phyloP scores from a whole-genome alignment of 2,113 vertebrate species.

The Zosterops pallidus region DNA sequence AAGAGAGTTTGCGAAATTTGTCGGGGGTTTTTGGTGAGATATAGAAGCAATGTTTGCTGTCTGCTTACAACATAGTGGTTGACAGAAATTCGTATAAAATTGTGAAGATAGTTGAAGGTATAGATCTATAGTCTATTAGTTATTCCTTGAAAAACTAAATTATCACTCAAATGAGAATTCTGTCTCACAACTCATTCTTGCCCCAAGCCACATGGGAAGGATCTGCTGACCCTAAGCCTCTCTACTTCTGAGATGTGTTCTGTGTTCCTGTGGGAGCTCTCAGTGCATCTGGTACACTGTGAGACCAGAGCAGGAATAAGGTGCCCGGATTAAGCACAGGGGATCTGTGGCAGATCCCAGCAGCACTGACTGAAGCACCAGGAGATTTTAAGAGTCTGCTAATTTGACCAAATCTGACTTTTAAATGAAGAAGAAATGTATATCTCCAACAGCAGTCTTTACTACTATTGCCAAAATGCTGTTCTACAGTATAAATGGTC shows the following conservation, averaged over 20 bases:
- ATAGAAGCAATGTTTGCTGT: background rate
- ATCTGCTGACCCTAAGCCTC: background rate
- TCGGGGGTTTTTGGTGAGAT: background rate
- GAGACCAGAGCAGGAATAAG: background rate
- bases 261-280: background rate
- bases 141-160: background rate
- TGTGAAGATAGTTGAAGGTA: background rate
- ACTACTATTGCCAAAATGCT: background rate
- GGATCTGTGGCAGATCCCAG: background rate
- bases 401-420: background rate
- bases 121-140: background rate
- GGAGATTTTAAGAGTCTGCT: background rate
- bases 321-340: background rate
- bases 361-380: background rate
- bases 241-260: background rate
- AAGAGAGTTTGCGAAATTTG: background rate
- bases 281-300: background rate
- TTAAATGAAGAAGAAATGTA: background rate
- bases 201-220: background rate
- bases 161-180: background rate
- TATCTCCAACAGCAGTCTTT: background rate
- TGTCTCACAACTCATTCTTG: background rate
- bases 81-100: background rate
- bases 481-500: background rate
- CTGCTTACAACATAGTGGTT: accelerated